Evolutionary conservation across 2,888 invertebrate species (phyloP), one percentile per base, ranked within the genome.

Genomic region (Ctenicera cuprea): DNA sequence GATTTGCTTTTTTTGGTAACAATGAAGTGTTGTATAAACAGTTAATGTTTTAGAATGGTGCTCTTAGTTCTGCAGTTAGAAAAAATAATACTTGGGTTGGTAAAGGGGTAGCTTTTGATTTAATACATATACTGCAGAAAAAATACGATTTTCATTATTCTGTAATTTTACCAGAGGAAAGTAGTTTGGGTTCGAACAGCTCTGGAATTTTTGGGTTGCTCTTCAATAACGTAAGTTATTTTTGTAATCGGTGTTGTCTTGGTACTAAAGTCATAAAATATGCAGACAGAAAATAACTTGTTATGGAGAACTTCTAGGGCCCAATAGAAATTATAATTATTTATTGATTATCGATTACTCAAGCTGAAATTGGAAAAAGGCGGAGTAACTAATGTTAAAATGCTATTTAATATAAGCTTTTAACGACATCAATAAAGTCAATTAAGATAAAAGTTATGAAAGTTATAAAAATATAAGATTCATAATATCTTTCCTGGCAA

Each of bases 111-210:
- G 93, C 95, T 0, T 95, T 95, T 82, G 88, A 90, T 64, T 85
- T 96, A 64, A 85, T 96, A 9, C 87, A 93, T 26, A 91, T 95
- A 57, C 87, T 96, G 2, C 90, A 90, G 50, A 84, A 91, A 67
- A 92, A 91, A 79, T 92, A 92, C 78, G 92, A 94, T 78, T 95
- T 96, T 76, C 92, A 92, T 0, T 95, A 93, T 80, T 91, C 92
- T 12, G 88, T 95, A 0, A 85, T 93, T 12, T 84, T 89, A 59
- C 94, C 95, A 0, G 86, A 88, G 7, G 88, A 87, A 50, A 92
- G 94, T 82, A 88, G 89, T 8, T 89, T 93, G 76, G 92, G 93
- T 0, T 88, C 89, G 8, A 84, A 83, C 0, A 81, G 89, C 18
- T 89, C 88, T 0, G 94, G 94, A 8, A 85, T 95, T 18, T 87